Conservation (phyloP, 92 coral and sea anemone species). For the Umimayanthus kanabou region DNA sequence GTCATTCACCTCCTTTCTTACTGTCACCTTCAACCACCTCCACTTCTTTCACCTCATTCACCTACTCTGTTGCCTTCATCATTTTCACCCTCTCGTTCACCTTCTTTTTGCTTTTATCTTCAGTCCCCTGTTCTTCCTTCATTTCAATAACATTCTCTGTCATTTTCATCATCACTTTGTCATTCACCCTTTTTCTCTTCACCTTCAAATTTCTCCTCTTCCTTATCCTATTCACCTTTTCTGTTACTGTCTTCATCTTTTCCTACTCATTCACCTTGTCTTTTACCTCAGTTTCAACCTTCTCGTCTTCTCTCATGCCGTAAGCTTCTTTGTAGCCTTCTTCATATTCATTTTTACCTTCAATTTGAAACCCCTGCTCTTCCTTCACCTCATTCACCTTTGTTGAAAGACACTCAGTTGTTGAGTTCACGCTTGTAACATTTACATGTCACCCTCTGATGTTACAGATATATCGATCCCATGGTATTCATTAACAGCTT, state of each 20-base stretch:
- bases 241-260: background rate
- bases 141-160: background rate
- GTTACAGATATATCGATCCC: constrained; percentile 87
- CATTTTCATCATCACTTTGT: background rate
- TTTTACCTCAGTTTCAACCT: background rate
- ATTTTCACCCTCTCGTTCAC: background rate
- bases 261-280: background rate
- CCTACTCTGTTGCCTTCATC: background rate
- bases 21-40: too few species aligned
- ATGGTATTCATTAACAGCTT: constrained; percentile 86
- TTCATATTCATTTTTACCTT: background rate
- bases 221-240: background rate
- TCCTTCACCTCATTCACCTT: background rate
- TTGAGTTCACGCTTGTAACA: background rate
- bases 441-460: background rate
- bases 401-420: background rate
- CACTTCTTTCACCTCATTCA: too few species aligned
- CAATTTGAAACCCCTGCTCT: background rate
- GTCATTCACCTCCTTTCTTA: background rate
- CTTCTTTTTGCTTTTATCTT: background rate
- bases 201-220: background rate
- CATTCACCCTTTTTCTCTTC: too few species aligned
- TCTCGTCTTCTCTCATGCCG: too few species aligned
- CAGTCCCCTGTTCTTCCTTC: background rate
- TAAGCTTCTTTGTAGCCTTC: background rate